Percentiles rank a stretch among this genome's conserved stretches.
These are phyloP conservation scores for Trisateles emortualis DNA, from an alignment of 2,888 invertebrate genomes.

Conservation along the genomic window DNA sequence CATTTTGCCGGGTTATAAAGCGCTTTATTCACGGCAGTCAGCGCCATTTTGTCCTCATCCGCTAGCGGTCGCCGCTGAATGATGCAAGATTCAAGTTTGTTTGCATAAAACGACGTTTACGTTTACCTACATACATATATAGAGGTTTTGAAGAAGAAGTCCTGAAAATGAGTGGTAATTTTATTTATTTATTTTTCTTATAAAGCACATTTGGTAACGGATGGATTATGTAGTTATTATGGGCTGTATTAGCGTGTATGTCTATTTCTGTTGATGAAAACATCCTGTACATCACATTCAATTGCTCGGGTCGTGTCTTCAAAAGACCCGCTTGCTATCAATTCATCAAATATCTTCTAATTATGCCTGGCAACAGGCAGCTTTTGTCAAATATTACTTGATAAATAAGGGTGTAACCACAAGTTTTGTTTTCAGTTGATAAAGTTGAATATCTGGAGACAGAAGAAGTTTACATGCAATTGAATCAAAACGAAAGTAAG, in stretches of 20 bases:
- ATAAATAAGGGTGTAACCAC: constrained; percentile 32
- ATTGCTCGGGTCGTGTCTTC: constrained; percentile 21
- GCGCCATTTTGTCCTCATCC: constrained; percentile 82
- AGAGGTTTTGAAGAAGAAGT: constrained; percentile 26
- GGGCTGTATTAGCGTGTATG: not conserved
- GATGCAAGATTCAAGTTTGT: constrained; percentile 70
- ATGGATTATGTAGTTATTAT: not conserved
- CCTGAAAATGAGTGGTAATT: constrained; percentile 47
- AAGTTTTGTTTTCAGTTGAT: constrained; percentile 62
- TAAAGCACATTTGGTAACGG: constrained; percentile 3
- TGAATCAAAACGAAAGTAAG: constrained; percentile 65
- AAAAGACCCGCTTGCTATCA: constrained; percentile 25
- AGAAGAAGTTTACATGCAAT: constrained; percentile 65
- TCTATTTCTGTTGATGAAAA: constrained; percentile 13
- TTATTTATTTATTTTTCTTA: constrained; percentile 19
- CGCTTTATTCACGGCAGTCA: constrained; percentile 75
- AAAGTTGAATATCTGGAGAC: constrained; percentile 69
- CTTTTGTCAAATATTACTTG: constrained; percentile 7
- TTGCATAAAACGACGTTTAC: constrained; percentile 45
- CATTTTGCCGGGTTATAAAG: constrained; percentile 73
- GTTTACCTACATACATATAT: constrained; percentile 12
- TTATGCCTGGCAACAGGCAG: constrained; percentile 17
- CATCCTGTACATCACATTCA: constrained; percentile 34
- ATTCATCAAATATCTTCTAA: constrained; percentile 28
- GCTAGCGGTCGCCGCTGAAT: constrained; percentile 63